A percentile compares a stretch with the other conserved stretches of the same genome.
These are phyloP conservation scores for Anas flavirostris DNA, from an alignment of 2,797 vertebrate species.

Conservation along the genomic window DNA sequence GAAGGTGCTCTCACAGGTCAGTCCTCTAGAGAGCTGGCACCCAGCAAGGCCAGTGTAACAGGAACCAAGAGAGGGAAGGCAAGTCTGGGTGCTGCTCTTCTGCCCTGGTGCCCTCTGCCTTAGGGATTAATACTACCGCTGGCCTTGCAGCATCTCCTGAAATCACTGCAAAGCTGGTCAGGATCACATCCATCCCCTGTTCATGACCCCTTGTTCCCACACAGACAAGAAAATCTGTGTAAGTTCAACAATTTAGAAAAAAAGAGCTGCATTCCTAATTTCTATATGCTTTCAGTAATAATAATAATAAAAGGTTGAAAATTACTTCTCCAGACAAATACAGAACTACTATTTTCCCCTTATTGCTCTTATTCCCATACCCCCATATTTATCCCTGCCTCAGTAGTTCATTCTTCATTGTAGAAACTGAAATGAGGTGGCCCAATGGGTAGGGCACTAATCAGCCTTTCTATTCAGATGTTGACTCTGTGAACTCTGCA, in stretches of 20 bases:
- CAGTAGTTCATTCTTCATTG: not conserved
- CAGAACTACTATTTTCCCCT: not conserved
- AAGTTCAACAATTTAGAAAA: not conserved
- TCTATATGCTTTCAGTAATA: not conserved
- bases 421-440: not conserved
- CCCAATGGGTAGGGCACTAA: not conserved
- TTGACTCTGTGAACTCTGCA: slow-evolving; percentile 15
- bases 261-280: not conserved
- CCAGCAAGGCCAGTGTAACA: not conserved
- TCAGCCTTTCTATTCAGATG: slow-evolving; percentile 13
- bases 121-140: rapidly evolving
- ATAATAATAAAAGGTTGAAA: not conserved
- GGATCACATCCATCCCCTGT: not conserved
- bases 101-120: not conserved
- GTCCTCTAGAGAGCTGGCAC: not conserved
- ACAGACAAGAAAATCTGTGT: not conserved
- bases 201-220: not conserved
- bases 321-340: not conserved
- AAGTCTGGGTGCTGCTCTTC: not conserved
- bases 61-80: not conserved
- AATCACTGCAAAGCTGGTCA: not conserved
- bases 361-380: not conserved
- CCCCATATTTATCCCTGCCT: not conserved
- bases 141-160: not conserved
- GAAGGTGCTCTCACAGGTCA: not conserved